Evolutionary conservation across 2,113 vertebrate genomes (phyloP).

Genomic region (Rhinoderma darwinii): DNA sequence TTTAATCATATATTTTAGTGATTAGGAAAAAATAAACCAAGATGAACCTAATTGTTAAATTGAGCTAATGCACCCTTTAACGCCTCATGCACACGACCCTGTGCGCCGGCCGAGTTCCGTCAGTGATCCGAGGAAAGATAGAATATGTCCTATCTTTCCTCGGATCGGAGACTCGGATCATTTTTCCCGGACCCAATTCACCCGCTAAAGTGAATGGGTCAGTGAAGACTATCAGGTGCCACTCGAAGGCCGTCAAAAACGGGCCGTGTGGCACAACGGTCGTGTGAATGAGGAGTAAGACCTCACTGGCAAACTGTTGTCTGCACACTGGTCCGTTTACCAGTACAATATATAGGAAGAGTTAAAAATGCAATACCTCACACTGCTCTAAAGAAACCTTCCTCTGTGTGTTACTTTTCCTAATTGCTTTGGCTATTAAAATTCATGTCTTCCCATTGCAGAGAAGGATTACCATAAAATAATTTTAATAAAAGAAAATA

Average conservation of each 20-base stretch:
- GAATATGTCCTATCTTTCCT: too few relatives aligned
- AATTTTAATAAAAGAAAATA: constrained; percentile 22
- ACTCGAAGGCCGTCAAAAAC: too few relatives aligned
- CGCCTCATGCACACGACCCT: too few relatives aligned
- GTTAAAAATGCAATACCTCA: constrained; percentile 32
- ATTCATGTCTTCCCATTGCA: constrained; percentile 47
- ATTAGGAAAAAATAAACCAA: background rate
- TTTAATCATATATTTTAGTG: background rate
- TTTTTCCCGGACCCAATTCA: too few relatives aligned
- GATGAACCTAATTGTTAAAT: background rate
- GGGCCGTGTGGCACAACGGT: too few relatives aligned
- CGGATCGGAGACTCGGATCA: too few relatives aligned
- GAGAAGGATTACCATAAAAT: constrained; percentile 37
- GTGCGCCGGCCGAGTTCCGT: too few relatives aligned
- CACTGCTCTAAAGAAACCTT: constrained; percentile 10
- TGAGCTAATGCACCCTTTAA: background rate
- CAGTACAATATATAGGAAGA: background rate
- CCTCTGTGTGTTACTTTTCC: background rate
- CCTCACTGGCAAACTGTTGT: background rate
- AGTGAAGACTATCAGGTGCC: too few relatives aligned
- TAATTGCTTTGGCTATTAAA: constrained; percentile 46
- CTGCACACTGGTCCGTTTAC: background rate
- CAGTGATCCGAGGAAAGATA: too few relatives aligned
- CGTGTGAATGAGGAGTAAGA: too few relatives aligned
- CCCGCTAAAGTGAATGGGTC: too few relatives aligned